Base-by-base conservation (phyloP, 2,888 invertebrate species). In the Aleiodes leptofemur region DNA sequence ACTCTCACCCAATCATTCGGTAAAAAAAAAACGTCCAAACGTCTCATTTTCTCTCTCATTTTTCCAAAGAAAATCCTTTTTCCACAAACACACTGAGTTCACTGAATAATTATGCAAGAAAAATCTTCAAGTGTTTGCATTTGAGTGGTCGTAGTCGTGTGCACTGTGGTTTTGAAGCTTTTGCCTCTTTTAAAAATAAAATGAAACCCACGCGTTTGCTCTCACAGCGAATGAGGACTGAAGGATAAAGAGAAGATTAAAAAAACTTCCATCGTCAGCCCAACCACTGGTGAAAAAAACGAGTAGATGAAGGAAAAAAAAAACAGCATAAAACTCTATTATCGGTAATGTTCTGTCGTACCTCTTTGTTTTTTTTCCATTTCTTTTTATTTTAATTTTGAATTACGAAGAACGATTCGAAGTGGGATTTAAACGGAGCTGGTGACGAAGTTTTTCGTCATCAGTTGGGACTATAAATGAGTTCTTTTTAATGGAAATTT, bases 121-220 rank as follows among this genome's bases (percentile, higher is more conserved):
- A 72, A 72, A 72, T 72, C 59, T n/a, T 72, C 61, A 51, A 72
- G 72, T 59, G 57, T 72, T 72, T 72, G 59, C 59, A 72, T 51
- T 73, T n/a, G 69, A 56, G 57, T 55, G 51, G 55, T 14, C 64
- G 43, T 64, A 34, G 64, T 64, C 59, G 64, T 61, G 61, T 38
- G 48, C 48, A 48, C n/a, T 23, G 29, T 50, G 50, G 29, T 31
- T 50, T 68, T 68, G n/a, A 68, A 68, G 31, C 29, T 14, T 29
- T 31, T 51, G 9, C 50, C 31, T 51, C 23, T 14, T 7, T 1
- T 51, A 51, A 51, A 51, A 68, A 51, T 50, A n/a, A 50, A 64
- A 7, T 7, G 6, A 61, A 38, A 38, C 14, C 3, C n/a, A n/a
- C 34, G 61, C 16, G 38, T 61, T 57, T 11, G 64, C 64, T 16